These are phyloP conservation scores for Hippoglossus stenolepis DNA, from an alignment of 2,113 vertebrate species.

Conservation along the genomic window DNA sequence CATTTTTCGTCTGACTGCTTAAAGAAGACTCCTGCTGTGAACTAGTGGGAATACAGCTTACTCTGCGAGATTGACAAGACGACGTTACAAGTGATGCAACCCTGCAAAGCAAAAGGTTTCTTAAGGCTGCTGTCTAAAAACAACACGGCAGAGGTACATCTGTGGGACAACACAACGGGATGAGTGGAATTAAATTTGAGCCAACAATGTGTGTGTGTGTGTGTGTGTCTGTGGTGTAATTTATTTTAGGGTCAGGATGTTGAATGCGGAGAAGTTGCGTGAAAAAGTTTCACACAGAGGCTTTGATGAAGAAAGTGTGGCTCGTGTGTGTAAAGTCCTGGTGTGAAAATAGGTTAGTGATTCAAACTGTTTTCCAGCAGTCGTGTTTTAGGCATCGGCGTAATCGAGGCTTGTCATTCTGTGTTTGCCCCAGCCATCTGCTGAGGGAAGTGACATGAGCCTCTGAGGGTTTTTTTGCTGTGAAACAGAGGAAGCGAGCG, in stretches of 20 bases:
- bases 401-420: slow-evolving; percentile 62
- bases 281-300: slow-evolving; percentile 4
- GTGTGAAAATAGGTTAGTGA: slow-evolving; percentile 69
- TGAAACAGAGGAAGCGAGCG: slow-evolving; percentile 60
- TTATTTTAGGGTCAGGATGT: slow-evolving; percentile 22
- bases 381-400: slow-evolving; percentile 64
- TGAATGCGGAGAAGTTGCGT: background rate
- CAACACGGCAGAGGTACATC: slow-evolving; percentile 8
- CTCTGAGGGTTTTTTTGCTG: slow-evolving; percentile 55
- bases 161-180: slow-evolving; percentile 38
- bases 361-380: slow-evolving; percentile 53
- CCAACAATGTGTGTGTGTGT: slow-evolving; percentile 10
- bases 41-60: slow-evolving; percentile 44
- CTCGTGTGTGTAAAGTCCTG: slow-evolving; percentile 4
- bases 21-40: slow-evolving; percentile 57
- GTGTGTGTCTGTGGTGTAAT: slow-evolving; percentile 2
- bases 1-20: slow-evolving; percentile 41
- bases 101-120: slow-evolving; percentile 40
- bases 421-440: slow-evolving; percentile 70
- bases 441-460: slow-evolving; percentile 62
- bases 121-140: slow-evolving; percentile 33
- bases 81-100: slow-evolving; percentile 57
- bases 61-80: slow-evolving; percentile 56
- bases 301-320: slow-evolving; percentile 41
- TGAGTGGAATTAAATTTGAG: slow-evolving; percentile 26